A percentile compares a stretch with the other conserved stretches of the same genome.
Conservation (phyloP, 2,113 vertebrate genomes). For the Muntiacus reevesi region DNA sequence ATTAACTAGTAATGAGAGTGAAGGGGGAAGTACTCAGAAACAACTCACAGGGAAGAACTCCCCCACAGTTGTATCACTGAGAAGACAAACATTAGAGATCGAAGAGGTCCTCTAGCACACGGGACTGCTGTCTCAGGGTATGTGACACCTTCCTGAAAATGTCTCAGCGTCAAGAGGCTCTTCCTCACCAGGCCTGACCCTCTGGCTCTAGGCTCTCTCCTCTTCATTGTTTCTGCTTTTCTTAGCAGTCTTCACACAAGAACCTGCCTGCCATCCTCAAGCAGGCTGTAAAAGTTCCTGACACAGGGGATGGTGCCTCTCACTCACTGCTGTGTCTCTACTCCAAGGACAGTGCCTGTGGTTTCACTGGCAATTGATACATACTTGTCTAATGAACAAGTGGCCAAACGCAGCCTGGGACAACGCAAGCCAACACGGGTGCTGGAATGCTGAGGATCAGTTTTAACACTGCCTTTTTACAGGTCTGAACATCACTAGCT, state of each 20-base stretch:
- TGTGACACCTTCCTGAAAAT: accelerated
- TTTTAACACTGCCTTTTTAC: accelerated
- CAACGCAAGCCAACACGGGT: accelerated
- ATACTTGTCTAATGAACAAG: not conserved
- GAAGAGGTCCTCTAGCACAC: not conserved
- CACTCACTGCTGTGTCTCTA: not conserved
- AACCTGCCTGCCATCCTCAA: not conserved
- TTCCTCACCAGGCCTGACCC: not conserved
- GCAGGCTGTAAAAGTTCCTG: not conserved
- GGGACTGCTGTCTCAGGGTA: accelerated
- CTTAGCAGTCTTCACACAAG: not conserved
- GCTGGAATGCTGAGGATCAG: too few species aligned
- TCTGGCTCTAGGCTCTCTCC: not conserved
- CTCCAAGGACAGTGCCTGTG: accelerated
- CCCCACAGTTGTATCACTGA: not conserved
- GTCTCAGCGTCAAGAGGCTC: accelerated
- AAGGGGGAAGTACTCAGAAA: not conserved
- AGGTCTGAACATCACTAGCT: not conserved
- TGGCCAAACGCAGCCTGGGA: accelerated
- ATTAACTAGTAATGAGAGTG: not conserved
- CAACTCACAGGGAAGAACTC: not conserved
- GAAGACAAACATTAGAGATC: accelerated
- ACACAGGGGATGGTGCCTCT: accelerated
- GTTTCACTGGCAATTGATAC: accelerated
- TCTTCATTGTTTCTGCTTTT: accelerated